Evolutionary conservation across 1,140 invertebrate genomes (phyloP).

Genomic region (Drosophila novamexicana): DNA sequence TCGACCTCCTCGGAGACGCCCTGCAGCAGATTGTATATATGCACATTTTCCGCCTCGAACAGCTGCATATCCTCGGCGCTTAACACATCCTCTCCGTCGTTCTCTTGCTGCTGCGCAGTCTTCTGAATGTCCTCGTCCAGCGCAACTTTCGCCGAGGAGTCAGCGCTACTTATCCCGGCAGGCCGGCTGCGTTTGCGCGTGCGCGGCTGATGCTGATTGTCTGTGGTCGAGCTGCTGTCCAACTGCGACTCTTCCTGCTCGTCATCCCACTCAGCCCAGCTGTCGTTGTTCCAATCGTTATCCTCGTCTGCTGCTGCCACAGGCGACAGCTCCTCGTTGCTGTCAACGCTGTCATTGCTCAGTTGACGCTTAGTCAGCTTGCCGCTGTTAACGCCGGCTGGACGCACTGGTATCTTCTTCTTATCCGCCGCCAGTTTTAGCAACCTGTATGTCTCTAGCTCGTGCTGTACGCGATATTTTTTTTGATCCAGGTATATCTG

Average conservation of each 20-base stretch:
- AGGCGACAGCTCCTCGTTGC: not conserved
- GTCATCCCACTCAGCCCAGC: conserved; percentile 63
- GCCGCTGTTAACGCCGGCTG: conserved; percentile 49
- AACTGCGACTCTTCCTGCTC: conserved; percentile 42
- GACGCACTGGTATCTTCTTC: conserved; percentile 80
- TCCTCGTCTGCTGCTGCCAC: conserved; percentile 20
- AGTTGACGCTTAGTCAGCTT: conserved; percentile 42
- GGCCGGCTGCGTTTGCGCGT: conserved; percentile 52
- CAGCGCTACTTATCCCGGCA: conserved; percentile 30
- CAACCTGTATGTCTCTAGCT: conserved; percentile 92
- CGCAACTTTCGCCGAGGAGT: conserved; percentile 70
- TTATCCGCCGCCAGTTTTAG: conserved; percentile 88
- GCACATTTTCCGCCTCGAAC: conserved; percentile 94
- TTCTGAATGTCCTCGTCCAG: conserved; percentile 77
- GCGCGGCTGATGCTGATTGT: conserved; percentile 41
- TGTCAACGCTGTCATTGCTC: conserved; percentile 20
- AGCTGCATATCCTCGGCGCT: conserved; percentile 95
- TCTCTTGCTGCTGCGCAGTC: conserved; percentile 60
- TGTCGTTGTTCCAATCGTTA: conserved; percentile 68
- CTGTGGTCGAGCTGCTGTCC: not conserved
- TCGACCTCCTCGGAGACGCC: conserved; percentile 91
- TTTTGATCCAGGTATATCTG: conserved; percentile 95
- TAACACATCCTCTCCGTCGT: conserved; percentile 86
- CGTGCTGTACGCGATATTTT: conserved; percentile 93
- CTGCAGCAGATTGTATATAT: conserved; percentile 93